A percentile compares a stretch with the other conserved stretches of the same genome.
Evolutionary conservation across 2,888 invertebrate genomes (phyloP).

Genomic region (Drosophila percnosoma): DNA sequence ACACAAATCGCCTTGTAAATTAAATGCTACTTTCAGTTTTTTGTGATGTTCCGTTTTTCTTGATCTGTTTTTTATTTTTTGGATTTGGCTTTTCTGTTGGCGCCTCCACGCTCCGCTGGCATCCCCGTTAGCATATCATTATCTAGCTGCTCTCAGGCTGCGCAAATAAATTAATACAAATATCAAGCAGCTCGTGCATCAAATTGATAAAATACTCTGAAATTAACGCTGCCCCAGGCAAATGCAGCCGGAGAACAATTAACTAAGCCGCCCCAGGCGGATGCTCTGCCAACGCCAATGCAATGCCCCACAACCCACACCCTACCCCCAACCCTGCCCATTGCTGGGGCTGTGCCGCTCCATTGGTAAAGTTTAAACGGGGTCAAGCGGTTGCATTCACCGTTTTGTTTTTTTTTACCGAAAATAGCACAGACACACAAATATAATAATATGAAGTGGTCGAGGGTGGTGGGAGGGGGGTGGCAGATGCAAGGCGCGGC

Average conservation of each 20-base stretch:
- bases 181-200: constrained; percentile 58
- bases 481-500: neutral
- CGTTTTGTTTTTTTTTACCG: constrained; percentile 47
- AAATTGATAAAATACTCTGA: constrained; percentile 58
- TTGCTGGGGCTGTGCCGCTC: constrained; percentile 1
- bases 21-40: constrained; percentile 22
- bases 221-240: constrained; percentile 31
- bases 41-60: constrained; percentile 9
- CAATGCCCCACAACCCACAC: neutral
- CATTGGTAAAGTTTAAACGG: constrained; percentile 71
- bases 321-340: neutral
- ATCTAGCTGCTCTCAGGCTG: constrained; percentile 34
- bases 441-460: constrained; percentile 59
- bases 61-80: constrained; percentile 18
- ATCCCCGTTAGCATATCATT: neutral
- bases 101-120: constrained; percentile 1
- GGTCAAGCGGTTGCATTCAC: constrained; percentile 77
- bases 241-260: constrained; percentile 45
- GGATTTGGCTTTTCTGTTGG: constrained; percentile 33
- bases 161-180: constrained; percentile 71
- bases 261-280: constrained; percentile 26
- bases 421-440: constrained; percentile 74
- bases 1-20: constrained; percentile 57
- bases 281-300: constrained; percentile 15
- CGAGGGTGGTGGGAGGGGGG: neutral